Evolutionary conservation across 2,888 invertebrate genomes (phyloP).

Genomic region (Pachycephus smyrnensis): DNA sequence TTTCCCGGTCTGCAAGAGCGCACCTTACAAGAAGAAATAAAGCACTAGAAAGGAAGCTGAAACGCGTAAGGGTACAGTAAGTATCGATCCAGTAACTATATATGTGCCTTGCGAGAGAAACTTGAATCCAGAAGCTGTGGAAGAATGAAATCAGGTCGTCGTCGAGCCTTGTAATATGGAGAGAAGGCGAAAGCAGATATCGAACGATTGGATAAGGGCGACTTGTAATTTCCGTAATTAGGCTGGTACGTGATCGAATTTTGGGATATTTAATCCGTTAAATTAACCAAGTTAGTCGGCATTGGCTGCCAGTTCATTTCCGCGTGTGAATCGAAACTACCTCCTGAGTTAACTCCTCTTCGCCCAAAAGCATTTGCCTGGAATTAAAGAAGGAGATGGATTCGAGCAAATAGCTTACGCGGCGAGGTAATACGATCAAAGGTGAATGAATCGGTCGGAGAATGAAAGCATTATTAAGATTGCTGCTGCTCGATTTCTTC

Average conservation of each 20-base stretch:
- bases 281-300: slow-evolving; percentile 19
- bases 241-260: slow-evolving; percentile 39
- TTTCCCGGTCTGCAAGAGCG: neutral
- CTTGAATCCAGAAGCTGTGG: neutral
- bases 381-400: neutral
- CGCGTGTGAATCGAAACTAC: slow-evolving; percentile 1
- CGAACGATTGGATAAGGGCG: slow-evolving; percentile 5
- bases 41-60: neutral
- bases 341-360: neutral
- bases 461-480: slow-evolving; percentile 44
- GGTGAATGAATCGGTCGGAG: slow-evolving; percentile 17
- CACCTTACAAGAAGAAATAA: neutral
- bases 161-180: neutral
- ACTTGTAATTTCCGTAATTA: slow-evolving; percentile 42
- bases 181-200: neutral
- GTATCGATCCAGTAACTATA: neutral
- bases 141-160: neutral
- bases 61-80: neutral
- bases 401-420: neutral
- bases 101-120: neutral
- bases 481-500: slow-evolving; percentile 26
- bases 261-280: slow-evolving; percentile 32
- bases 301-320: slow-evolving; percentile 1
- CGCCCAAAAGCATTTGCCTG: neutral
- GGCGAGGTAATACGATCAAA: neutral